Evolutionary conservation across 2,888 invertebrate genomes (phyloP).

Genomic region (Anaspis maculata): DNA sequence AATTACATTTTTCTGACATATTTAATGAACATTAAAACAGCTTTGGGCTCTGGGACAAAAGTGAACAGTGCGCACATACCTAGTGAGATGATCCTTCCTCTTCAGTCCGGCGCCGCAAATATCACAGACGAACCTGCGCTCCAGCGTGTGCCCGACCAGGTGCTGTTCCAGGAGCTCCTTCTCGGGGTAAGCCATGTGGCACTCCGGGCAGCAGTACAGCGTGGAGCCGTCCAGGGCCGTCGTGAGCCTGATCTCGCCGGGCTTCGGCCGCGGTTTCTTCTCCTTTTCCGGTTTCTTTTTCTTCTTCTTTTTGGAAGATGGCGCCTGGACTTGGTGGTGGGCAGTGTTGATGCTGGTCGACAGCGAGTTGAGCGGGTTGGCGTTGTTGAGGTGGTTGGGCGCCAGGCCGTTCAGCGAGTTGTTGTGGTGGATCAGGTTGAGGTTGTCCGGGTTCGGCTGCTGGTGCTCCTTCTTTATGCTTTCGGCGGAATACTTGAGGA

Average conservation of each 20-base stretch:
- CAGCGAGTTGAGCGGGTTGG: constrained; percentile 10
- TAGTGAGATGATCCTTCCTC: constrained; percentile 77
- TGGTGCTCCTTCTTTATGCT: constrained; percentile 65
- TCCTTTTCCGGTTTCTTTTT: constrained; percentile 70
- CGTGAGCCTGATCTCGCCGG: constrained; percentile 70
- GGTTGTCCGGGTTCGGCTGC: constrained; percentile 33
- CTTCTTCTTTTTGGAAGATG: constrained; percentile 64
- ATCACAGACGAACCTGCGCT: constrained; percentile 78
- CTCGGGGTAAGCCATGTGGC: constrained; percentile 85
- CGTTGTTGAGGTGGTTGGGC: constrained; percentile 1
- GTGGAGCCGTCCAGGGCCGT: constrained; percentile 78
- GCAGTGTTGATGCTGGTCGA: constrained; percentile 30
- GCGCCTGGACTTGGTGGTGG: constrained; percentile 30
- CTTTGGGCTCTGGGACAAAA: no score
- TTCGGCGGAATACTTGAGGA: constrained; percentile 73
- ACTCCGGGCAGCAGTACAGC: constrained; percentile 78
- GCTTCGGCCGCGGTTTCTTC: constrained; percentile 75
- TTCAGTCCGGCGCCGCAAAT: constrained; percentile 83
- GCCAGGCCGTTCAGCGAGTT: constrained; percentile 18
- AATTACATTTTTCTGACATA: no score
- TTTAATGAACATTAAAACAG: no score
- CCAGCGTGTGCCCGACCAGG: constrained; percentile 78
- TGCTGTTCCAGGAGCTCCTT: constrained; percentile 77
- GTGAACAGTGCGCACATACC: no score
- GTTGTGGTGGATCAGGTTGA: constrained; percentile 31